Percentiles rank a stretch among this genome's conserved stretches.
Evolutionary conservation across 2,888 invertebrate species (phyloP).

Genomic region (Lochmaea capreae): DNA sequence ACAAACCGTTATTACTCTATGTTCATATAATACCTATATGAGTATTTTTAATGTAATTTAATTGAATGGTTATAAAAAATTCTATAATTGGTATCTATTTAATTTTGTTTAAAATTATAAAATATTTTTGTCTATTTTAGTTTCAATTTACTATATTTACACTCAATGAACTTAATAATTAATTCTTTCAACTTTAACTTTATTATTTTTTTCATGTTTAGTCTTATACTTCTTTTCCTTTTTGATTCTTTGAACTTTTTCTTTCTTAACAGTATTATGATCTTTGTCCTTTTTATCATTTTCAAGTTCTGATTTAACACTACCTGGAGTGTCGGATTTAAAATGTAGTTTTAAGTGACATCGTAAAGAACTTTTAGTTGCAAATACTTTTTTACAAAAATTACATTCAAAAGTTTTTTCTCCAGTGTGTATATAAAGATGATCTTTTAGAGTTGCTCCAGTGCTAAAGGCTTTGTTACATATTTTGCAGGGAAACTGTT

Average conservation of each 20-base stretch:
- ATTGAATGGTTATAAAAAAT: neutral
- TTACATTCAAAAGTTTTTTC: conserved; percentile 25
- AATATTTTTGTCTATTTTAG: neutral
- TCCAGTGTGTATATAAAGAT: conserved; percentile 20
- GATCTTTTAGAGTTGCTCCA: conserved; percentile 8
- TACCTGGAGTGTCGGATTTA: conserved; percentile 9
- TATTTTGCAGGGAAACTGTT: conserved; percentile 20
- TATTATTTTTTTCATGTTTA: neutral
- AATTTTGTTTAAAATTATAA: neutral
- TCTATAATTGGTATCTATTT: neutral
- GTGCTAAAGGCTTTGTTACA: conserved; percentile 17
- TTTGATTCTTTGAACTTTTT: neutral
- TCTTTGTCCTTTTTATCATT: conserved; percentile 15
- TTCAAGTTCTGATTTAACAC: neutral
- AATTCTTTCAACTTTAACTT: neutral
- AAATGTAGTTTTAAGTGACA: conserved; percentile 23
- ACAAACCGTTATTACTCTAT: no score
- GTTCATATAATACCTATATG: no score
- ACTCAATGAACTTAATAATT: neutral
- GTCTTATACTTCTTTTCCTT: neutral
- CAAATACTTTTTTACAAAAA: conserved; percentile 21
- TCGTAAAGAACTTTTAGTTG: conserved; percentile 20
- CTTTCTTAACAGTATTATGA: neutral
- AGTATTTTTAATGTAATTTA: no score
- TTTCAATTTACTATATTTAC: neutral